phyloP scores from a whole-genome alignment of 2,797 vertebrate species.

The Staurois parvus region DNA sequence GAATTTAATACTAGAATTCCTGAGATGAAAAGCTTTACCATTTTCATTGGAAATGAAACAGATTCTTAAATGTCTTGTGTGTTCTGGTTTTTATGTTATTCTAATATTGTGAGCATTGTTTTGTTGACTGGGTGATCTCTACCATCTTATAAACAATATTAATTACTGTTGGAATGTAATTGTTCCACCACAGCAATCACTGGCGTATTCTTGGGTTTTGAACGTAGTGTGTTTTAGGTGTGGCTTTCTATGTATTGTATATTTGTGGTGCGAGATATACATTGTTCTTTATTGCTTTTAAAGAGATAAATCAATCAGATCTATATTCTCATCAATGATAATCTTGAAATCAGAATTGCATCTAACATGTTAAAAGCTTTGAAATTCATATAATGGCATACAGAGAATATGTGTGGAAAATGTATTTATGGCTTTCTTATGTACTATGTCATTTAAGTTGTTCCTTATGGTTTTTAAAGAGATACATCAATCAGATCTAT shows the following conservation, averaged over 20 bases:
- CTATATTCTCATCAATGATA: no score
- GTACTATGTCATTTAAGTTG: no score
- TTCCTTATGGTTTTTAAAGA: no score
- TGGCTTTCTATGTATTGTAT: no score
- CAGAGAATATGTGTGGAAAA: no score
- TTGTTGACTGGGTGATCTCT: background rate
- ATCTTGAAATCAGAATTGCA: no score
- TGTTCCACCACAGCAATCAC: background rate
- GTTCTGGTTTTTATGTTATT: no score
- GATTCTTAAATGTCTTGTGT: background rate
- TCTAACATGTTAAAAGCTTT: no score
- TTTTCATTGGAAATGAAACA: background rate
- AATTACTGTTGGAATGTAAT: background rate
- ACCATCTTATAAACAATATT: background rate
- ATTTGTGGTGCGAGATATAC: background rate
- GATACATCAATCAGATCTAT: no score
- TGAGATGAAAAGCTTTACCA: background rate
- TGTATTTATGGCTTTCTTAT: no score
- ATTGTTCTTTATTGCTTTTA: background rate
- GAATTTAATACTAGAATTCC: background rate
- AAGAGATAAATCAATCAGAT: background rate
- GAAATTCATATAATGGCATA: no score
- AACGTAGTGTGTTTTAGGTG: background rate
- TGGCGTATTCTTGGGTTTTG: background rate
- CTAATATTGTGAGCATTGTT: background rate